Evolutionary conservation across 2,113 vertebrate species (phyloP).

Genomic region (Epinephelus lanceolatus): DNA sequence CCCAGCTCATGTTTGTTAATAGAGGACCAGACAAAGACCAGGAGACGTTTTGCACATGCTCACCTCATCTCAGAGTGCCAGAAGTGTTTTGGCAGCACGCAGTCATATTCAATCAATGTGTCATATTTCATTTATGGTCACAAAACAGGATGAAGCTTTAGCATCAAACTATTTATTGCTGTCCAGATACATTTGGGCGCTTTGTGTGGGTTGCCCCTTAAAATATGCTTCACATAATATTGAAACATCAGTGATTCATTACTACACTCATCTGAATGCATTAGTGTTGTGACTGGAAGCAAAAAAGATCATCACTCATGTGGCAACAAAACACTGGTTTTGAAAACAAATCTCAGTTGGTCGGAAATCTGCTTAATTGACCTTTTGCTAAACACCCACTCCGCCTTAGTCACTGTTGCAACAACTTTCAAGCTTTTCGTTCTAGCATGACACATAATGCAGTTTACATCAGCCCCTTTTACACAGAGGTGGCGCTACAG

Average conservation of each 20-base stretch:
- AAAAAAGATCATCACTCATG: constrained; percentile 32
- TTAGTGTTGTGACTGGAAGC: constrained; percentile 9
- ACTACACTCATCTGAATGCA: constrained; percentile 36
- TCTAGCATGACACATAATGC: too few relatives aligned
- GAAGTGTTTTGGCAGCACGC: not conserved
- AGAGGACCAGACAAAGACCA: not conserved
- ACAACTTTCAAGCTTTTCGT: not conserved
- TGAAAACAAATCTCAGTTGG: not conserved
- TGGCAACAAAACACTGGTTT: constrained; percentile 1
- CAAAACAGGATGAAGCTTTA: constrained; percentile 1
- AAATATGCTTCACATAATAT: constrained; percentile 22
- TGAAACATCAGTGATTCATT: constrained; percentile 35
- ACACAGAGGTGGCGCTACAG: too few relatives aligned
- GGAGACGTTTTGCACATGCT: not conserved
- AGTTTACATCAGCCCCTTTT: too few relatives aligned
- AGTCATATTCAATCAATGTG: constrained; percentile 19
- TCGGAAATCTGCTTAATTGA: constrained; percentile 25
- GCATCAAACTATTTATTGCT: constrained; percentile 1
- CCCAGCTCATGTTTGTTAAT: not conserved
- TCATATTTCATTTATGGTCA: constrained; percentile 11
- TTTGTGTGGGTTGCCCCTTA: constrained; percentile 24
- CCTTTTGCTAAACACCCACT: not conserved
- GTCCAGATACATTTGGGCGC: constrained; percentile 5
- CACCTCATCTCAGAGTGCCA: not conserved
- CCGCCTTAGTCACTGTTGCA: constrained; percentile 3